Base-by-base conservation (phyloP, 1,140 invertebrate genomes). In the Phymastichus coffea region DNA sequence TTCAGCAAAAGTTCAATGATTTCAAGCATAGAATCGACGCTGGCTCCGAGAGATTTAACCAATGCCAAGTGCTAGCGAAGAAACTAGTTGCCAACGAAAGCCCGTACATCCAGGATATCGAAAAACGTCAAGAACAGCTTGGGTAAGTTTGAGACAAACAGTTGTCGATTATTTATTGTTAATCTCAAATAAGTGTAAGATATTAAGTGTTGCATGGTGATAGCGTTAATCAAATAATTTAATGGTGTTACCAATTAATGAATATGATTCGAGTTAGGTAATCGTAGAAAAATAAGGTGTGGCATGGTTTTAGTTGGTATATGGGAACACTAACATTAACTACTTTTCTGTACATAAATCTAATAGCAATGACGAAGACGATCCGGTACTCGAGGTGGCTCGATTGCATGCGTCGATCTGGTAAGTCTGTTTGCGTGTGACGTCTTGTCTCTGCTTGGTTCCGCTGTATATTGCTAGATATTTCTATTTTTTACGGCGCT, bases 1-100 rank as follows among this genome's bases (percentile, higher is more conserved):
- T 98, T 17, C 88, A 93, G 70, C 89, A 89, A 22, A 98, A 97
- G 81, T 99, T 98, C 79, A 94, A 97, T 66, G 95, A 98, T 73
- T 89, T 98, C 49, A 95, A 95, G 66, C 91, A 95, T 68, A 84
- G 89, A 51, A 90, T 98, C 15, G 93, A 97, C 70, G 88, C 91
- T 28, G 95, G 94, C 1, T 87, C 91, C 0, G 95, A 98, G 75
- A 81, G 95, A 64, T 97, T 97, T 71, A 93, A 91, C 70, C 91
- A 94, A 67, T 96, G 94, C 72, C 93, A 97, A 76, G 87, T 94
- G 61, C 78, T 97, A 44, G 94, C 95, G 2, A 93, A 91, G 68
- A 94, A 95, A 75, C 79, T 98, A 17, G 86, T 97, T 17, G 86
- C 90, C 0, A 92, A 89, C 57, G 91, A 95, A 65, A 94, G 90